Conservation (phyloP, 2,113 vertebrate genomes). For the Ariopsis seemanni region DNA sequence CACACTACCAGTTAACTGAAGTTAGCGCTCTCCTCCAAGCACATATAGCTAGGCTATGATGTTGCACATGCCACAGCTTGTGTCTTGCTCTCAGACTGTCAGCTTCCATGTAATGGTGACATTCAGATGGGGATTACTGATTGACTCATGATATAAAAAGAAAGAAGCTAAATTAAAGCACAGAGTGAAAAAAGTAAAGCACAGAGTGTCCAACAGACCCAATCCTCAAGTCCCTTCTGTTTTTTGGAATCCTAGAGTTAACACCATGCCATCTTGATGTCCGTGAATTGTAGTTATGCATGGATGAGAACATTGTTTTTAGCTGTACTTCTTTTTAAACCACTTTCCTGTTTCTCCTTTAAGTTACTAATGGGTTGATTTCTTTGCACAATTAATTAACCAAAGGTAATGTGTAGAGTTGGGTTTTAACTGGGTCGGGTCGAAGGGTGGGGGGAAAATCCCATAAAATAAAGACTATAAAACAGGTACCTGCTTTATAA, state of each 20-base stretch:
- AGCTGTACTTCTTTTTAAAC: constrained; percentile 43
- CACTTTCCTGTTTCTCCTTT: constrained; percentile 36
- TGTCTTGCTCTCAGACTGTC: neutral
- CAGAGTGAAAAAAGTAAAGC: constrained; percentile 51
- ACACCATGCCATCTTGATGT: constrained; percentile 67
- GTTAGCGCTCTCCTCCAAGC: constrained; percentile 1
- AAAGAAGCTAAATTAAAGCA: neutral
- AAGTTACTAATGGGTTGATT: constrained; percentile 72
- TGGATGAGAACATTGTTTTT: constrained; percentile 65
- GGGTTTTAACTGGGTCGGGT: constrained; percentile 52
- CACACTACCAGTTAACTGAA: neutral
- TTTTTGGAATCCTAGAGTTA: constrained; percentile 54
- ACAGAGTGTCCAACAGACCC: constrained; percentile 54
- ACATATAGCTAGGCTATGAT: constrained; percentile 12
- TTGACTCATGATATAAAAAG: neutral
- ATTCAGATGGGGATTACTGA: neutral
- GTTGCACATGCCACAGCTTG: neutral
- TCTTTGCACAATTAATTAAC: constrained; percentile 76
- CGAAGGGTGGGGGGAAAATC: constrained; percentile 28
- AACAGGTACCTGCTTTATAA: constrained; percentile 28
- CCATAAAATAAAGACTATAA: constrained; percentile 19
- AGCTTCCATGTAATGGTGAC: neutral
- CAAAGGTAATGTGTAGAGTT: constrained; percentile 68
- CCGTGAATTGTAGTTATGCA: constrained; percentile 74
- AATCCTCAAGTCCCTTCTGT: constrained; percentile 53